Evolutionary conservation across 2,888 invertebrate species (phyloP), one percentile per base, ranked within the genome.

Genomic region (Nemapogon koenigi): DNA sequence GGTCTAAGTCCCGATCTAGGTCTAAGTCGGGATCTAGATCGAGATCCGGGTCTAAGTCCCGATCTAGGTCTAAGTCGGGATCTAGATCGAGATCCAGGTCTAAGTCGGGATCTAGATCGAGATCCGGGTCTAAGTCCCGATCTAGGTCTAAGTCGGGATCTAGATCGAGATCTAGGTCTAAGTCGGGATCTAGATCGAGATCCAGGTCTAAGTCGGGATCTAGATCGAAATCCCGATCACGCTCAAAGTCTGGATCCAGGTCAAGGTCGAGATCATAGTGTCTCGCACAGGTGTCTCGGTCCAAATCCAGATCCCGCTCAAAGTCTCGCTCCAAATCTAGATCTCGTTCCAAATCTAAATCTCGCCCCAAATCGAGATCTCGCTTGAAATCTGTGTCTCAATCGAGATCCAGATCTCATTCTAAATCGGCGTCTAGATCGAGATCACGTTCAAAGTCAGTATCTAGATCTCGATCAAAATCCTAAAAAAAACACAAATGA

Each of bases 21-120:
- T 64, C 70, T 2, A 53, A 71, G 1, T 78, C 80, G 14, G 60
- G 73, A 7, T 81, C 80, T 8, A 52, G 58, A 43, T 68, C 68
- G 1, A 51, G 55, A 42, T 65, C 63, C 2, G 46, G 51, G 22
- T 58, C 54, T 38, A 43, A 54, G 31, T 73, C 76, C 8, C 49
- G 53, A 14, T 65, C 66, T 11, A 47, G 46, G 45, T 53, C 60
- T 0, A 49, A 52, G 31, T 56, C 57, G 14, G 48, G 66, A 0
- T 71, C 62, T 16, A 36, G 53, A 38, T 49, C 55, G 16, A 42
- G 46, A 26, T 52, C 67, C 1, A 44, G 55, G 13, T 60, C 62
- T 0, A 57, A 60, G 29, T 64, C 65, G 6, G 45, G 64, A 1
- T 75, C 71, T 0, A 46, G 56, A 11, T 69, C 68, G 1, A 35